Conservation (phyloP, 2,888 invertebrate genomes). For the Xylota sylvarum region DNA sequence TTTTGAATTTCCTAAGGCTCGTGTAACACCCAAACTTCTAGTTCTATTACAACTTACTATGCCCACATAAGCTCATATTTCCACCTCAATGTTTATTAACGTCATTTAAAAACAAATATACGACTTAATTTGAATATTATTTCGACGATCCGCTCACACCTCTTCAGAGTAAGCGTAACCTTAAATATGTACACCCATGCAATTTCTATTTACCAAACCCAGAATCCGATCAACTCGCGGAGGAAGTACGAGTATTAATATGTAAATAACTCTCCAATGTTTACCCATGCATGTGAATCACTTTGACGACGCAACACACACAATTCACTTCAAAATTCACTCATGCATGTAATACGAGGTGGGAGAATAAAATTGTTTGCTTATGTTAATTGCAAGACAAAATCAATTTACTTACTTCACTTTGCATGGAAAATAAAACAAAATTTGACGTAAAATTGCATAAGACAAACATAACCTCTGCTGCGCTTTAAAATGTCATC, state of each 20-base stretch:
- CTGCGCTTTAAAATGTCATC: slow-evolving; percentile 37
- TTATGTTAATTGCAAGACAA: slow-evolving; percentile 67
- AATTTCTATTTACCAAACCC: background rate
- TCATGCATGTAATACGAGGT: slow-evolving; percentile 46
- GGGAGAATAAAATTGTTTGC: slow-evolving; percentile 55
- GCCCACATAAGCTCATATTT: background rate
- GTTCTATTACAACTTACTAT: too few species aligned
- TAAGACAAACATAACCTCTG: slow-evolving; percentile 12
- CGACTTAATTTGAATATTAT: background rate
- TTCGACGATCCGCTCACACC: background rate
- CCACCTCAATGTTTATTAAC: background rate
- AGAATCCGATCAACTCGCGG: slow-evolving; percentile 1
- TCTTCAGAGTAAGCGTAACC: background rate
- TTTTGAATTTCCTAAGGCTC: too few species aligned
- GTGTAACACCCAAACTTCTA: too few species aligned
- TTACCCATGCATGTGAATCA: slow-evolving; percentile 38
- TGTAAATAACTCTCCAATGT: slow-evolving; percentile 41
- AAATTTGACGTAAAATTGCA: too few species aligned
- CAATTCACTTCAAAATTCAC: slow-evolving; percentile 33
- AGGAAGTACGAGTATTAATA: slow-evolving; percentile 21
- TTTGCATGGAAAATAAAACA: slow-evolving; percentile 13
- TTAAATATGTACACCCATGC: background rate
- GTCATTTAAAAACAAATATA: background rate
- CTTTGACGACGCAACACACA: slow-evolving; percentile 10
- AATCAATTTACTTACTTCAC: slow-evolving; percentile 49